These are phyloP conservation scores for Perizoma affinitatum DNA, from an alignment of 2,888 invertebrate genomes.

Conservation along the genomic window DNA sequence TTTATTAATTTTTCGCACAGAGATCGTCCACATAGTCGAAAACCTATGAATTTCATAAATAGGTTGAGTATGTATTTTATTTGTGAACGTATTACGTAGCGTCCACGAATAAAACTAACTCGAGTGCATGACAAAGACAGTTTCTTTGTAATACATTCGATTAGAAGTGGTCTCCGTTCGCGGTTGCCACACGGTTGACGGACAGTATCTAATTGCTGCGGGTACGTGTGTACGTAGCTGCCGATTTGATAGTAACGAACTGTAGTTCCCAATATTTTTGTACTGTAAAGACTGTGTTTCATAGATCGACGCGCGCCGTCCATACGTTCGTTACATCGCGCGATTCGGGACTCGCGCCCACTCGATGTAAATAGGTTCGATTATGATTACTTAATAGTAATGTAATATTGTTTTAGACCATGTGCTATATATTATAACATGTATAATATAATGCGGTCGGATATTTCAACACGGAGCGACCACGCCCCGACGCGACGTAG, in stretches of 20 bases:
- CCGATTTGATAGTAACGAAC: slow-evolving; percentile 15
- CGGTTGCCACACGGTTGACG: background rate
- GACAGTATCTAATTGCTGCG: slow-evolving; percentile 1
- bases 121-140: background rate
- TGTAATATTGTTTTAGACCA: slow-evolving; percentile 80
- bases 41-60: background rate
- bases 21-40: background rate
- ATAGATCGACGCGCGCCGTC: slow-evolving; percentile 17
- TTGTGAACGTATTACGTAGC: background rate
- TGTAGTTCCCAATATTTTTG: slow-evolving; percentile 29
- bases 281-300: slow-evolving; percentile 32
- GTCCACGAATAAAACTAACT: background rate
- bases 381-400: slow-evolving; percentile 80
- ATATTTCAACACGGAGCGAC: slow-evolving; percentile 35
- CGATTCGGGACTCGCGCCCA: slow-evolving; percentile 16
- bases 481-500: slow-evolving; percentile 35
- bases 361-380: slow-evolving; percentile 64
- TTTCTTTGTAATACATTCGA: background rate
- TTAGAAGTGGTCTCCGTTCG: background rate
- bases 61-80: too few relatives aligned
- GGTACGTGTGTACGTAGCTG: slow-evolving; percentile 13
- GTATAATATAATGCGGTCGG: slow-evolving; percentile 36
- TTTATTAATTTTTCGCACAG: background rate
- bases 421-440: slow-evolving; percentile 75
- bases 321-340: slow-evolving; percentile 5